Evolutionary conservation across 53 echinoderm and acorn worm genomes (phyloP).

Genomic region (Patiria pectinifera): DNA sequence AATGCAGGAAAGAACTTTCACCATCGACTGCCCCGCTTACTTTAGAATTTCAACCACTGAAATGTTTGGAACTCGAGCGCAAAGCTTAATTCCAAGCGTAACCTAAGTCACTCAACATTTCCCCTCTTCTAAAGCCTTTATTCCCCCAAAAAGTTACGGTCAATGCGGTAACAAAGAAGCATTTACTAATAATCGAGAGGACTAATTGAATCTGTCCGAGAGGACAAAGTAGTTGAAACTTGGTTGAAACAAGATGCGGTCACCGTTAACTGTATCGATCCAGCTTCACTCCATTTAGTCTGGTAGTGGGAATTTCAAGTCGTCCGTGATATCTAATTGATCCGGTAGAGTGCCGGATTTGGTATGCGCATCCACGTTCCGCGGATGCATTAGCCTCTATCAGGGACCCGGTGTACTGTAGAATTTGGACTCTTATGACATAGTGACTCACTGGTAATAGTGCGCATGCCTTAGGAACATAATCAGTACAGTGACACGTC

Average conservation of each 20-base stretch:
- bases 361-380: slow-evolving; percentile 5
- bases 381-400: background rate
- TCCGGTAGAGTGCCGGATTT: background rate
- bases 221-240: background rate
- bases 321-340: slow-evolving; percentile 13
- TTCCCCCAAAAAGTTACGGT: background rate
- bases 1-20: background rate
- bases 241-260: background rate
- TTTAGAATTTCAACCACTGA: background rate
- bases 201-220: background rate
- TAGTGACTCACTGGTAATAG: too few species aligned
- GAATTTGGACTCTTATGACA: too few species aligned
- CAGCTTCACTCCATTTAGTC: slow-evolving; percentile 8
- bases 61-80: background rate
- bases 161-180: background rate
- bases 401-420: too few species aligned
- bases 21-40: background rate
- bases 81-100: background rate
- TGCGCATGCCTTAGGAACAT: too few species aligned
- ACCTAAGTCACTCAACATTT: background rate
- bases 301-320: slow-evolving; percentile 3
- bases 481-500: too few species aligned
- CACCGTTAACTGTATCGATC: slow-evolving; percentile 3
- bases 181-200: background rate
- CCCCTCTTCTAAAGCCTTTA: background rate